Conservation (phyloP, 2,797 vertebrate genomes). For the Acrossocheilus wenchowensis region DNA sequence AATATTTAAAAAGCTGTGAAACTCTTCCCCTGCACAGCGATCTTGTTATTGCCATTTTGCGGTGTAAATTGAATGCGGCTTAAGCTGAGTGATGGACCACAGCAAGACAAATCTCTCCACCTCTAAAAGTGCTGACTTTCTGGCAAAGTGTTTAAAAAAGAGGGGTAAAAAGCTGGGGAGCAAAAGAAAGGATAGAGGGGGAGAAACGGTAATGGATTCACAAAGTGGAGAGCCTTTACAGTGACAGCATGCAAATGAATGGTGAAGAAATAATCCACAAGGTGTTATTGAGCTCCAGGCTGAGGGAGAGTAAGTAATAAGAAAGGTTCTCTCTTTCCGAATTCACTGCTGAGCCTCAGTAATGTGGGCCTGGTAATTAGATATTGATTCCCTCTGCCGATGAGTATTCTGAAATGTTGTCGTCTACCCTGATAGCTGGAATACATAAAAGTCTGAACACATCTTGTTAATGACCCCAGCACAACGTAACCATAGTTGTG, state of each 20-base stretch:
- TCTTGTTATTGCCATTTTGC: constrained; percentile 61
- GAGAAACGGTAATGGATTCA: constrained; percentile 67
- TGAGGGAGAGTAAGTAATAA: constrained; percentile 71
- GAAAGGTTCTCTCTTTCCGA: constrained; percentile 56
- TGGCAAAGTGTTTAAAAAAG: constrained; percentile 58
- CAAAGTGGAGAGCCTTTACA: constrained; percentile 67
- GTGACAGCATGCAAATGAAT: constrained; percentile 75
- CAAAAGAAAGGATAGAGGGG: constrained; percentile 42
- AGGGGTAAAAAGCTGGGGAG: constrained; percentile 53
- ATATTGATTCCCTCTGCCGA: constrained; percentile 84
- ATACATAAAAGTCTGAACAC: constrained; percentile 74
- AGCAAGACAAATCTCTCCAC: constrained; percentile 65
- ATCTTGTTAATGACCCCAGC: constrained; percentile 71
- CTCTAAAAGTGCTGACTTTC: constrained; percentile 72
- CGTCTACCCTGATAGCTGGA: constrained; percentile 68
- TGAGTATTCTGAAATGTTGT: constrained; percentile 74
- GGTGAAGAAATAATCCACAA: constrained; percentile 77
- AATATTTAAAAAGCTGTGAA: constrained; percentile 64
- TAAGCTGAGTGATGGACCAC: constrained; percentile 60
- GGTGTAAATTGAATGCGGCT: constrained; percentile 64
- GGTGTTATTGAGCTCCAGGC: constrained; percentile 70
- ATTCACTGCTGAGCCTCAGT: constrained; percentile 64
- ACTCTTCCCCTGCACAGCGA: constrained; percentile 61
- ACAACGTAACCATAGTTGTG: constrained; percentile 68
- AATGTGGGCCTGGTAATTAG: constrained; percentile 84